Conservation (phyloP, 2,888 invertebrate genomes). For the Alsophila aescularia region DNA sequence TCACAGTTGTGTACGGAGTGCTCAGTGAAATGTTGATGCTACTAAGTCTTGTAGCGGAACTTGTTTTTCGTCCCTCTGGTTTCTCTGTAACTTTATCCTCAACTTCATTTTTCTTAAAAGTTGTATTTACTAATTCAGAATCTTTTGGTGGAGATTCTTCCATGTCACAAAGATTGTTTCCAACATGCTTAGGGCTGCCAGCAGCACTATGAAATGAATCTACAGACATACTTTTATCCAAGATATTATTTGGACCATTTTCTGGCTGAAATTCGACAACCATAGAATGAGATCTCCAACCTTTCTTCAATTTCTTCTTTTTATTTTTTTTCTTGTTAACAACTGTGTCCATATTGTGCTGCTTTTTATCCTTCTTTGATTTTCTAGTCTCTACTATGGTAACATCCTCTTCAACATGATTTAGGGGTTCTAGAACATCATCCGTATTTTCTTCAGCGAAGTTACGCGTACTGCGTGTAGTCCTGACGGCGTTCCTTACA, state of each 20-base stretch:
- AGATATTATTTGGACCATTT: background rate
- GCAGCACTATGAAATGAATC: conserved; percentile 75
- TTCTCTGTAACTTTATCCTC: conserved; percentile 14
- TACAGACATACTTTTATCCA: conserved; percentile 54
- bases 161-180: conserved; percentile 4
- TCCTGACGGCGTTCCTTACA: conserved; percentile 40
- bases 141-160: conserved; percentile 2
- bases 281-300: conserved; percentile 41
- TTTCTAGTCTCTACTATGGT: conserved; percentile 24
- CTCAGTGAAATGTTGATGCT: background rate
- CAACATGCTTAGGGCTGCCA: conserved; percentile 56
- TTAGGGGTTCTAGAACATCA: conserved; percentile 32
- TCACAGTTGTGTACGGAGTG: conserved; percentile 4
- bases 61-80: conserved; percentile 24
- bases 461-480: conserved; percentile 56
- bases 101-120: background rate
- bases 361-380: too few relatives aligned
- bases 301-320: conserved; percentile 48
- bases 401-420: conserved; percentile 34
- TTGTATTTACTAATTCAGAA: background rate
- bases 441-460: conserved; percentile 33
- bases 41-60: conserved; percentile 25
- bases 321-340: conserved; percentile 48
- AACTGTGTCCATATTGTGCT: too few relatives aligned
- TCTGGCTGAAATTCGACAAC: conserved; percentile 38